A percentile compares a stretch with the other conserved stretches of the same genome.
phyloP scores from a whole-genome alignment of 1,140 invertebrate genomes.

The Triops longicaudatus region DNA sequence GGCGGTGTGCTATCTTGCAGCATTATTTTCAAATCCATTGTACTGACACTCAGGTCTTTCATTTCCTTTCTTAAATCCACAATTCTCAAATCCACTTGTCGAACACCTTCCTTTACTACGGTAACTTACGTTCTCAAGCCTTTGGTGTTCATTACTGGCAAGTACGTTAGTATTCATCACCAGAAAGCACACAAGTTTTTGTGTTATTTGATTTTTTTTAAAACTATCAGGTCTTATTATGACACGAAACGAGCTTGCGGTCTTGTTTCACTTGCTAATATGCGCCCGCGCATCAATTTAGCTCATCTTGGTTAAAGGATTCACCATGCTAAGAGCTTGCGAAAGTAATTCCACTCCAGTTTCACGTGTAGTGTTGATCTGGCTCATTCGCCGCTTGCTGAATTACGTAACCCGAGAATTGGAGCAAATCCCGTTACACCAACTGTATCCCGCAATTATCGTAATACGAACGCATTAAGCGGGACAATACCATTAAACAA shows the following conservation, averaged over 20 bases:
- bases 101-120: too few relatives aligned
- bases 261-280: background rate
- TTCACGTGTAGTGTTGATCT: slow-evolving; percentile 1
- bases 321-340: background rate
- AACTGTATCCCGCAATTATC: too few relatives aligned
- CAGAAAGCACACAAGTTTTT: too few relatives aligned
- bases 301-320: slow-evolving; percentile 3
- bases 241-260: background rate
- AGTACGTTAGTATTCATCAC: too few relatives aligned
- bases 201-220: too few relatives aligned
- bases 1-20: background rate
- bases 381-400: background rate
- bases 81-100: background rate
- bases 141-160: too few relatives aligned
- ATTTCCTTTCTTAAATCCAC: background rate
- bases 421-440: too few relatives aligned
- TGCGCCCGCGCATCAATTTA: slow-evolving; percentile 14
- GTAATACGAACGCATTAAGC: too few relatives aligned
- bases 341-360: slow-evolving; percentile 1
- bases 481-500: too few relatives aligned
- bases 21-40: background rate
- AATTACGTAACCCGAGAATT: background rate
- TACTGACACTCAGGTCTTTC: background rate
- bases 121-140: too few relatives aligned
- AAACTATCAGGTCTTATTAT: background rate